These are phyloP conservation scores for Silurus glanis DNA, from an alignment of 2,113 vertebrate genomes.

Conservation along the genomic window DNA sequence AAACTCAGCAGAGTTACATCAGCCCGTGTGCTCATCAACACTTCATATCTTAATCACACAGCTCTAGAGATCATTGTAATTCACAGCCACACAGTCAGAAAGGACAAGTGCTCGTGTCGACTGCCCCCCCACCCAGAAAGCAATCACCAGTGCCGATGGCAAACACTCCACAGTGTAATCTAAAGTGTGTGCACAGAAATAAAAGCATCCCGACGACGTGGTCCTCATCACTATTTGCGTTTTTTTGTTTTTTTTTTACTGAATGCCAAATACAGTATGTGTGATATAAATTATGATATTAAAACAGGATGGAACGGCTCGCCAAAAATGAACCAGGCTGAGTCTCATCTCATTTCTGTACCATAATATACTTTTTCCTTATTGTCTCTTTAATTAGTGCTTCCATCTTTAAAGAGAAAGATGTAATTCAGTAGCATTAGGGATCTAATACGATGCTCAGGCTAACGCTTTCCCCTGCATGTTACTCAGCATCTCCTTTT, in stretches of 20 bases:
- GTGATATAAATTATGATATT: not conserved
- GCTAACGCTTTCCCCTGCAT: not conserved
- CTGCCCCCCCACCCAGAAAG: not conserved
- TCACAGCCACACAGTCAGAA: conserved; percentile 30
- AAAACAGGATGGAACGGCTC: not conserved
- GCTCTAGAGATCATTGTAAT: conserved; percentile 45
- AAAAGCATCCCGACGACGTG: not conserved
- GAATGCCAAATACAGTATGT: too few species aligned
- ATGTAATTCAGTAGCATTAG: not conserved
- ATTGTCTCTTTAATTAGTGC: not conserved
- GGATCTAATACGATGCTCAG: not conserved
- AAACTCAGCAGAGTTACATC: conserved; percentile 16
- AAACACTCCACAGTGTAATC: not conserved
- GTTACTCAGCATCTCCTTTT: not conserved
- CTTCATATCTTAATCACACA: conserved; percentile 49
- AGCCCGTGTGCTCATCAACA: not conserved
- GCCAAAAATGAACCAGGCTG: not conserved
- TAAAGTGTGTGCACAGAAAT: not conserved
- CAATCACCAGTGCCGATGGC: conserved; percentile 1
- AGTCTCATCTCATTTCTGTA: too few species aligned
- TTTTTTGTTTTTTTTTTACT: too few species aligned
- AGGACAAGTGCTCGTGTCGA: conserved; percentile 23
- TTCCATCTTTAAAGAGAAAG: not conserved
- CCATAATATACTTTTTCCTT: not conserved
- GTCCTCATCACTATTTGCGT: not conserved